These are phyloP conservation scores for human DNA, from an alignment of 2,113 vertebrate genomes.

Conservation along the genomic window DNA sequence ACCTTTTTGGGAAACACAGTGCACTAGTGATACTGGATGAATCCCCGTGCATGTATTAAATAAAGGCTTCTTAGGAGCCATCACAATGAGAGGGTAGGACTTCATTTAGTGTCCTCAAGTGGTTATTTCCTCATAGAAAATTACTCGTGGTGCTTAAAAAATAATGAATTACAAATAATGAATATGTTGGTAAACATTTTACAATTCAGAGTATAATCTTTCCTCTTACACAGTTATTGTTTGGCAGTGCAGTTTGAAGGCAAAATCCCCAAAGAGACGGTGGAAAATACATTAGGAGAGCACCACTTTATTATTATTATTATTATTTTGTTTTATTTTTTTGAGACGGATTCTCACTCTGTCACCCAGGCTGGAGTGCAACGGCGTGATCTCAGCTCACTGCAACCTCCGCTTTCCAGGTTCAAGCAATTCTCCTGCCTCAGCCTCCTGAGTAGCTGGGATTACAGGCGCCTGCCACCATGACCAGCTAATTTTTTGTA, in stretches of 20 bases:
- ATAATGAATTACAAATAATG: constrained; percentile 3
- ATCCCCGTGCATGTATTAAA: background rate
- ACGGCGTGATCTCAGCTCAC: too few relatives aligned
- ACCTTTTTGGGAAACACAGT: background rate
- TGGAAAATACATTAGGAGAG: background rate
- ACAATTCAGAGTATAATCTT: background rate
- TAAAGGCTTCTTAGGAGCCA: background rate
- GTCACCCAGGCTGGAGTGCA: too few relatives aligned
- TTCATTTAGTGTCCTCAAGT: background rate
- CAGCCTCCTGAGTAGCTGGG: too few relatives aligned
- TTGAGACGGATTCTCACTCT: too few relatives aligned
- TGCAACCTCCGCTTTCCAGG: too few relatives aligned
- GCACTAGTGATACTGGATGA: background rate
- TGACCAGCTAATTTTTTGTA: too few relatives aligned
- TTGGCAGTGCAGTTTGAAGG: background rate
- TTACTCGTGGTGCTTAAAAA: background rate
- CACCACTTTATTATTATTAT: too few relatives aligned
- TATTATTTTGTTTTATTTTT: too few relatives aligned
- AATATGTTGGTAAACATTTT: background rate
- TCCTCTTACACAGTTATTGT: background rate
- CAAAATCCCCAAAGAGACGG: background rate
- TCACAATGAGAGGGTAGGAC: background rate
- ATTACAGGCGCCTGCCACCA: too few relatives aligned
- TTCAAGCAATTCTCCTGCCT: too few relatives aligned
- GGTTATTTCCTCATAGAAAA: background rate